Evolutionary conservation across 2,797 vertebrate genomes (phyloP).

Genomic region (Orestias chungarensis): DNA sequence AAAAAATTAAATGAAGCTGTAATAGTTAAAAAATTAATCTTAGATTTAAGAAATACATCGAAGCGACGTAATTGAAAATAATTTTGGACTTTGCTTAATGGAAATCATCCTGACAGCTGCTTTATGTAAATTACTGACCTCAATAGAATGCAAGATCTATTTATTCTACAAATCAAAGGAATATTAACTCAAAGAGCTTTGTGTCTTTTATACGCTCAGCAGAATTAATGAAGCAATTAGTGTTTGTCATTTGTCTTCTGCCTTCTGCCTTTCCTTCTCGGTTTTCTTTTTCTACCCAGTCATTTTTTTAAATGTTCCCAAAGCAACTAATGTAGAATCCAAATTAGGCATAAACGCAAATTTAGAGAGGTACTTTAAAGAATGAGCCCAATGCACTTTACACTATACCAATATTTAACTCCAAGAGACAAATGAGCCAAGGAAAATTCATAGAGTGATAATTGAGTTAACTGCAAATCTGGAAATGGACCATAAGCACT

Average conservation of each 20-base stretch:
- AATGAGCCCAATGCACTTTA: neutral
- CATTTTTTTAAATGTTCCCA: neutral
- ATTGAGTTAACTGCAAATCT: neutral
- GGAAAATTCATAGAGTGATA: neutral
- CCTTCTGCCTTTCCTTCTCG: slow-evolving; percentile 3
- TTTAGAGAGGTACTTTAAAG: neutral
- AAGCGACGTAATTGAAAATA: neutral
- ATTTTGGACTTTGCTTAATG: neutral
- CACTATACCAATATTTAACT: neutral
- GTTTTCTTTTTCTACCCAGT: neutral
- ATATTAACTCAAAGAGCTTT: slow-evolving; percentile 16
- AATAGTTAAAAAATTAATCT: neutral
- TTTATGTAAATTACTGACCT: slow-evolving; percentile 2
- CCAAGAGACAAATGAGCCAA: neutral
- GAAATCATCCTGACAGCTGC: slow-evolving; percentile 15
- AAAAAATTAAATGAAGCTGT: neutral
- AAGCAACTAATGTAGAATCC: slow-evolving; percentile 3
- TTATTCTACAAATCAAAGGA: slow-evolving; percentile 11
- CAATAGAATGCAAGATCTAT: slow-evolving; percentile 3
- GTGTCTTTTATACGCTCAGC: slow-evolving; percentile 3
- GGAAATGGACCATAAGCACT: neutral
- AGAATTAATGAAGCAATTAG: slow-evolving; percentile 11
- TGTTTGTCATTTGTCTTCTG: slow-evolving; percentile 9
- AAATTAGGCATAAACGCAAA: slow-evolving; percentile 10
- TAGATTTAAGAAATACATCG: neutral